Percentiles rank a stretch among this genome's conserved stretches.
Evolutionary conservation across 2,113 vertebrate genomes (phyloP).

Genomic region (Micronycteris hirsuta): DNA sequence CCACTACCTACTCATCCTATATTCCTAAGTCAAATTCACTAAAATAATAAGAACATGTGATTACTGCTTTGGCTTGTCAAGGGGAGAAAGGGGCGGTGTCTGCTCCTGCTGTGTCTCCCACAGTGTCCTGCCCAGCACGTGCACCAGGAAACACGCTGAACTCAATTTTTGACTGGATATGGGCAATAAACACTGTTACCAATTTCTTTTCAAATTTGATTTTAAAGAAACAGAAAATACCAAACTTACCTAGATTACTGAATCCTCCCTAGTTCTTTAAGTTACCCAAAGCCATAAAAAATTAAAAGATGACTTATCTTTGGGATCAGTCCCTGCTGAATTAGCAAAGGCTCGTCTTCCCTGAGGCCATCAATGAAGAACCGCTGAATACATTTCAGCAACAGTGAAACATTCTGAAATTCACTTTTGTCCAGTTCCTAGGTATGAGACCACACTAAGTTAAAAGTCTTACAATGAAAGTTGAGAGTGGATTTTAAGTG

Average conservation of each 20-base stretch:
- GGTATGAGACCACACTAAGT: neutral
- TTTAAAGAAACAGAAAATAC: neutral
- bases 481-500: neutral
- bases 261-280: neutral
- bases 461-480: neutral
- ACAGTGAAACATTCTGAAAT: conserved; percentile 77
- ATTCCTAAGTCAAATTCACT: neutral
- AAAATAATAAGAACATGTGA: neutral
- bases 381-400: conserved; percentile 84
- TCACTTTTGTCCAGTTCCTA: conserved; percentile 86
- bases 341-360: conserved; percentile 72
- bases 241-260: neutral
- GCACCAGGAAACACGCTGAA: neutral
- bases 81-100: accelerated
- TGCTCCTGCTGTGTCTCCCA: neutral
- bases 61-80: neutral
- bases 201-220: neutral
- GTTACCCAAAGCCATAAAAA: neutral
- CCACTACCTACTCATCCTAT: neutral
- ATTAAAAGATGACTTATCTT: conserved; percentile 84
- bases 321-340: conserved; percentile 82
- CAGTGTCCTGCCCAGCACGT: too few species aligned
- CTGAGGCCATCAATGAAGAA: conserved; percentile 72
- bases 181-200: neutral
- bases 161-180: neutral